phyloP scores from a whole-genome alignment of 2,888 invertebrate genomes.

The Esperia sulphurella region DNA sequence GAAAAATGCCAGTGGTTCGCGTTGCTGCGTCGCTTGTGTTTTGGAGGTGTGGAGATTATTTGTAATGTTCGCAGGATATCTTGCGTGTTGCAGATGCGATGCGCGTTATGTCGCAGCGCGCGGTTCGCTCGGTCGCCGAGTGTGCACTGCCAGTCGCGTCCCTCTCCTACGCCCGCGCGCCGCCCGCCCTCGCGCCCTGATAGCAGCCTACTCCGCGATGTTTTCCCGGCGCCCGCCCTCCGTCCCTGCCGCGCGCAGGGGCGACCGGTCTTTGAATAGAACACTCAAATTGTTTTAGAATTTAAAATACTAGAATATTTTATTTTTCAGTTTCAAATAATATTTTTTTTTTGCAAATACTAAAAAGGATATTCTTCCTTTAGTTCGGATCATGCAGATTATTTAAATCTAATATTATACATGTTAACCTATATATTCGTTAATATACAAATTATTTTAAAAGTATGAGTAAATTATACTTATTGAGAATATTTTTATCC shows the following conservation, averaged over 20 bases:
- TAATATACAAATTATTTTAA: too few relatives aligned
- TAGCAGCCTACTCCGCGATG: constrained; percentile 12
- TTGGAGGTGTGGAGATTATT: constrained; percentile 20
- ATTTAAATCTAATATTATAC: too few relatives aligned
- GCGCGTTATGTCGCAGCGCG: constrained; percentile 41
- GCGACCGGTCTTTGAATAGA: background rate
- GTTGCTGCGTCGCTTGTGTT: constrained; percentile 6
- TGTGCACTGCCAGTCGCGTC: constrained; percentile 55
- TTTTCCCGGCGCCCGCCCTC: constrained; percentile 33
- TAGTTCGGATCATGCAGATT: too few relatives aligned
- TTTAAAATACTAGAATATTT: too few relatives aligned
- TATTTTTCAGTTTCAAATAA: too few relatives aligned
- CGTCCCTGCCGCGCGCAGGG: constrained; percentile 22
- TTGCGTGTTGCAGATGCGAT: constrained; percentile 47
- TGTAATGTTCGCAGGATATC: constrained; percentile 21
- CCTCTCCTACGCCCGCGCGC: constrained; percentile 25
- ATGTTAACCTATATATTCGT: too few relatives aligned
- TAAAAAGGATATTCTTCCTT: too few relatives aligned
- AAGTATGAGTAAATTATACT: too few relatives aligned
- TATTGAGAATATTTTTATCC: too few relatives aligned
- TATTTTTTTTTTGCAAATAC: too few relatives aligned
- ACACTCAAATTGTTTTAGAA: too few relatives aligned
- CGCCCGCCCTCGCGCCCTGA: constrained; percentile 30
- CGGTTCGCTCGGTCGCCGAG: constrained; percentile 49
- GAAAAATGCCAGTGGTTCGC: background rate